Percentiles rank a stretch among this genome's conserved stretches.
Conservation (phyloP, 2,797 vertebrate genomes). For the Oceanodroma leucorhoa region DNA sequence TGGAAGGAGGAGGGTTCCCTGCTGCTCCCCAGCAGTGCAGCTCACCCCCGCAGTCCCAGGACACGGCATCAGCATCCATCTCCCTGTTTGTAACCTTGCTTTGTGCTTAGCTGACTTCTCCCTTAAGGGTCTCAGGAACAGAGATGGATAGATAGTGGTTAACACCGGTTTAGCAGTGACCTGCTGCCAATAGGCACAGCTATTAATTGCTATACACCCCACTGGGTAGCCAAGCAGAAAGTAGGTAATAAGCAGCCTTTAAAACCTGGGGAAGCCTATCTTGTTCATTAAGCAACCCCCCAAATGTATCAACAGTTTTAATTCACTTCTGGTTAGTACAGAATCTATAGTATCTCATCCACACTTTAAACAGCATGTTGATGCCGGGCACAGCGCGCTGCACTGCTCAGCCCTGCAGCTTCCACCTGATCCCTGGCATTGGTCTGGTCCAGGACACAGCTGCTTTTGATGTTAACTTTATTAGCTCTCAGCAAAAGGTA, state of each 20-base stretch:
- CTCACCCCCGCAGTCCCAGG: not conserved
- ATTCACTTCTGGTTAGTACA: not conserved
- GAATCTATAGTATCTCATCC: not conserved
- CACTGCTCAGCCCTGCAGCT: not conserved
- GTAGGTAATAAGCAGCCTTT: not conserved
- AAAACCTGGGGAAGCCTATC: not conserved
- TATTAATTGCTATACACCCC: not conserved
- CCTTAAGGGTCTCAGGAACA: accelerated
- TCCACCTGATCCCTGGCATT: not conserved
- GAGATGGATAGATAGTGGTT: not conserved
- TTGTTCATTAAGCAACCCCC: not conserved
- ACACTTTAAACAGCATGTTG: not conserved
- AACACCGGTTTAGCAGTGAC: not conserved
- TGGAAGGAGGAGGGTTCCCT: not conserved
- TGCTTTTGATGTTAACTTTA: constrained; percentile 18
- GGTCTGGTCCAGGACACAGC: not conserved
- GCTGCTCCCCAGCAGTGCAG: not conserved
- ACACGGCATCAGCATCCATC: accelerated
- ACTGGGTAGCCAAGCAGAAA: not conserved
- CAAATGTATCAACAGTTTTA: not conserved
- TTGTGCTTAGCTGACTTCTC: not conserved
- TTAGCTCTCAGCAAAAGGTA: not conserved
- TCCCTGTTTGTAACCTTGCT: not conserved
- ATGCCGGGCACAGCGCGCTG: accelerated
- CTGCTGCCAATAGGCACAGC: not conserved